These are phyloP conservation scores for Metacarcinus magister DNA, from an alignment of 2,888 invertebrate species.

Conservation along the genomic window DNA sequence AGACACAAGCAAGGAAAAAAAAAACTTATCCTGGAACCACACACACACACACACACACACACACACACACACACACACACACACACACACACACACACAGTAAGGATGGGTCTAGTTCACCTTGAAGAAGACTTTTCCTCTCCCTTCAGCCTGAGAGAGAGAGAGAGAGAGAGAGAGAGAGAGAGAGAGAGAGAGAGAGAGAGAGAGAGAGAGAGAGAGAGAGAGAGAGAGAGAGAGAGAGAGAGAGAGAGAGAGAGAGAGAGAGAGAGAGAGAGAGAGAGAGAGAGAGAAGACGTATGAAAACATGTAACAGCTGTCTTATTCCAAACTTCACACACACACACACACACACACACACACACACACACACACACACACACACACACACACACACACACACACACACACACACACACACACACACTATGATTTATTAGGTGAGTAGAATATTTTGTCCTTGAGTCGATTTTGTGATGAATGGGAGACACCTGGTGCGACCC, in stretches of 20 bases:
- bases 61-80: conserved; percentile 63
- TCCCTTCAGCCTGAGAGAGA: background rate
- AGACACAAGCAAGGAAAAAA: background rate
- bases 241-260: background rate
- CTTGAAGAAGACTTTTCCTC: conserved; percentile 28
- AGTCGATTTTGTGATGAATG: background rate
- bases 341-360: conserved; percentile 20
- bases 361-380: conserved; percentile 35
- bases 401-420: background rate
- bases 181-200: conserved; percentile 48
- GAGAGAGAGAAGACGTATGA: no score
- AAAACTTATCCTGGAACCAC: background rate
- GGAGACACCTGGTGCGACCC: background rate
- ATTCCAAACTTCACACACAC: background rate
- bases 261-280: background rate
- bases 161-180: conserved; percentile 45
- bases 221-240: conserved; percentile 44
- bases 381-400: background rate
- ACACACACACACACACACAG: background rate
- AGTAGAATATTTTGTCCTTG: background rate
- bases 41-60: conserved; percentile 28
- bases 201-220: conserved; percentile 44
- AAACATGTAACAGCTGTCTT: background rate
- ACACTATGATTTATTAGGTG: background rate
- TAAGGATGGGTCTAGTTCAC: conserved; percentile 21